Evolutionary conservation across 2,888 invertebrate species (phyloP).

Genomic region (Sympetrum striolatum): DNA sequence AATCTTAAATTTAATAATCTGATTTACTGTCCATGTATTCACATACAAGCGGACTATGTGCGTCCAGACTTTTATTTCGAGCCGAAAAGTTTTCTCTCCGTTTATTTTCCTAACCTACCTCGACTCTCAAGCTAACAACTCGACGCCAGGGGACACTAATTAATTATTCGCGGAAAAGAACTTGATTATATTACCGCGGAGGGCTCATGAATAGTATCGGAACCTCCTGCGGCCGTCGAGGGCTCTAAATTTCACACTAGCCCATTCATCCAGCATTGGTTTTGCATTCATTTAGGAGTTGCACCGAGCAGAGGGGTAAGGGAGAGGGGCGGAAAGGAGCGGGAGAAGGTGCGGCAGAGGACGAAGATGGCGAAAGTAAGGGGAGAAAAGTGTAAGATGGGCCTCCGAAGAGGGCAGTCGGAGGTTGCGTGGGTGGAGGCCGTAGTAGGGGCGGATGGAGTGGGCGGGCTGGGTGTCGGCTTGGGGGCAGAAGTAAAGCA

Average conservation of each 20-base stretch:
- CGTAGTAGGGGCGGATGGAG: not conserved
- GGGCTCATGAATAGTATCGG: not conserved
- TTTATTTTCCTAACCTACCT: not conserved
- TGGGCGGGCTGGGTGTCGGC: conserved; percentile 6
- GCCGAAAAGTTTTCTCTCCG: not conserved
- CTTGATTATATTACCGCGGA: not conserved
- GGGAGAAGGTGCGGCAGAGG: not conserved
- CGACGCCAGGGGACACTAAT: not conserved
- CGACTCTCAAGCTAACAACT: not conserved
- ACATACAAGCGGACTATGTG: no score
- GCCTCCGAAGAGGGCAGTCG: not conserved
- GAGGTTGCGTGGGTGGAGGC: not conserved
- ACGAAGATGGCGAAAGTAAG: not conserved
- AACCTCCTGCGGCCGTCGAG: not conserved
- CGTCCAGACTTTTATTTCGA: not conserved
- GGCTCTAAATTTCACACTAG: not conserved
- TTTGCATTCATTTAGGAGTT: not conserved
- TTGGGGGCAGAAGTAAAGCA: conserved; percentile 36
- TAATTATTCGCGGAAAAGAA: not conserved
- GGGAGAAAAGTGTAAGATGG: not conserved
- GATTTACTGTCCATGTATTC: no score
- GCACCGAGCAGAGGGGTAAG: not conserved
- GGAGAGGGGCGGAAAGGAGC: not conserved
- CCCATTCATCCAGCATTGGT: not conserved
- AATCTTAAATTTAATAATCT: no score